A percentile compares a stretch with the other conserved stretches of the same genome.
Conservation (phyloP, 2,888 invertebrate species). For the Ormyrus rosae region DNA sequence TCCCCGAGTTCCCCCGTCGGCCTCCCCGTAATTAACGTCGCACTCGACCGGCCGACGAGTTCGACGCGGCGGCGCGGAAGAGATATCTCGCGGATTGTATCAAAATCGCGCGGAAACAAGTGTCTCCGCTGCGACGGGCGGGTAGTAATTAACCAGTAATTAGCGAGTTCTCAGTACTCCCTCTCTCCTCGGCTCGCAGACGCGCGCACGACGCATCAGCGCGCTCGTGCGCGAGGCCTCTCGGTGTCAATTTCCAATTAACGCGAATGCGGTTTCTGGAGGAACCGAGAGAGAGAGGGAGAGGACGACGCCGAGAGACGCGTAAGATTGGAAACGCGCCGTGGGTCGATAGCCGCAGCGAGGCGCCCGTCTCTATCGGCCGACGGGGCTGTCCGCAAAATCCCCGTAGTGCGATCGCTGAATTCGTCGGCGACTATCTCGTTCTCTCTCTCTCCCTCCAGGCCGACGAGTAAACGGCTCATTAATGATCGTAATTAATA, state of each 20-base stretch:
- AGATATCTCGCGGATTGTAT: not conserved
- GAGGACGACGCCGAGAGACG: slow-evolving; percentile 47
- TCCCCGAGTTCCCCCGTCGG: no score
- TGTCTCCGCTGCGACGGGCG: not conserved
- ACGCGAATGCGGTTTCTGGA: slow-evolving; percentile 56
- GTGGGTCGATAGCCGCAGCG: slow-evolving; percentile 56
- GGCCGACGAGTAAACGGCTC: slow-evolving; percentile 54
- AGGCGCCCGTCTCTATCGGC: slow-evolving; percentile 66
- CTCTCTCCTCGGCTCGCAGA: no score
- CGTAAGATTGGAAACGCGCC: slow-evolving; percentile 42
- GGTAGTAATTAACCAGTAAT: slow-evolving; percentile 37
- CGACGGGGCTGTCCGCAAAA: slow-evolving; percentile 68
- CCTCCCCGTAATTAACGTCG: not conserved
- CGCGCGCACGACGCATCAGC: no score
- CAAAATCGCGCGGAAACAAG: slow-evolving; percentile 25
- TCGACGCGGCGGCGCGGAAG: not conserved
- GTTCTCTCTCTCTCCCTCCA: not conserved
- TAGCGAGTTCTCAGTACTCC: slow-evolving; percentile 20
- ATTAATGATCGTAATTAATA: slow-evolving; percentile 62
- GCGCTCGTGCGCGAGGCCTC: no score
- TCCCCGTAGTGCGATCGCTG: slow-evolving; percentile 57
- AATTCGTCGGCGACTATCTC: slow-evolving; percentile 12
- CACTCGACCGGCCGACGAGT: not conserved
- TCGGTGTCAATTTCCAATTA: slow-evolving; percentile 56
- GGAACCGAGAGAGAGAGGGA: slow-evolving; percentile 36